Conservation (phyloP, 2,113 vertebrate genomes). For the Istiophorus platypterus region DNA sequence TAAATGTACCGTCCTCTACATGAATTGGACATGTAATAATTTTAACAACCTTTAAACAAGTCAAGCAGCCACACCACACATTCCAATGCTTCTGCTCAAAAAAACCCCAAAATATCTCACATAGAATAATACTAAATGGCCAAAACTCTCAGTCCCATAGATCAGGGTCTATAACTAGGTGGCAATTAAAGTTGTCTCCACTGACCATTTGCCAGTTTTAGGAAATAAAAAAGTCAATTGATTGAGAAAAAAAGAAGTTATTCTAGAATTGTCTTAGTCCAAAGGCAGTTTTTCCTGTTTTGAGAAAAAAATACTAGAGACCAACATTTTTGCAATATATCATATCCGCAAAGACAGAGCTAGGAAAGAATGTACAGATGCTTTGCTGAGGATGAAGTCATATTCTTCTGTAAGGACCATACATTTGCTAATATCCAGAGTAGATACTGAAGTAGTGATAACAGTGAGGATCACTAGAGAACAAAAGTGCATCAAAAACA, state of each 20-base stretch:
- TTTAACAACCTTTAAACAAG: slow-evolving; percentile 23
- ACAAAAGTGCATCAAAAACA: slow-evolving; percentile 35
- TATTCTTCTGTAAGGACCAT: not conserved
- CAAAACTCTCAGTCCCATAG: not conserved
- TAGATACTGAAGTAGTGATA: not conserved
- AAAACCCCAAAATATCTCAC: slow-evolving; percentile 2
- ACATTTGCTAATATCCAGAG: not conserved
- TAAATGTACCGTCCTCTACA: slow-evolving; percentile 24
- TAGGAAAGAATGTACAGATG: not conserved
- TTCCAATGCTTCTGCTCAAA: not conserved
- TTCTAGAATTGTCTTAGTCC: not conserved
- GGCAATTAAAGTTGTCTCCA: slow-evolving; percentile 7
- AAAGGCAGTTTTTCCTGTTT: slow-evolving; percentile 1
- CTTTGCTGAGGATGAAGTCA: not conserved
- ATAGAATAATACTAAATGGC: slow-evolving; percentile 2
- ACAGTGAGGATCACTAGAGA: slow-evolving; percentile 10
- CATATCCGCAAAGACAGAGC: not conserved
- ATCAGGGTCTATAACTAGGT: not conserved
- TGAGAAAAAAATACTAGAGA: not conserved
- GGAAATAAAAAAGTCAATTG: not conserved
- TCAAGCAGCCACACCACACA: not conserved
- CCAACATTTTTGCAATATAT: not conserved
- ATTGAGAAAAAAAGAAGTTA: not conserved
- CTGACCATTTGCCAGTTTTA: not conserved
- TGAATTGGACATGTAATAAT: slow-evolving; percentile 35